phyloP scores from a whole-genome alignment of 92 coral and sea anemone species.

The Pocillopora grandis region DNA sequence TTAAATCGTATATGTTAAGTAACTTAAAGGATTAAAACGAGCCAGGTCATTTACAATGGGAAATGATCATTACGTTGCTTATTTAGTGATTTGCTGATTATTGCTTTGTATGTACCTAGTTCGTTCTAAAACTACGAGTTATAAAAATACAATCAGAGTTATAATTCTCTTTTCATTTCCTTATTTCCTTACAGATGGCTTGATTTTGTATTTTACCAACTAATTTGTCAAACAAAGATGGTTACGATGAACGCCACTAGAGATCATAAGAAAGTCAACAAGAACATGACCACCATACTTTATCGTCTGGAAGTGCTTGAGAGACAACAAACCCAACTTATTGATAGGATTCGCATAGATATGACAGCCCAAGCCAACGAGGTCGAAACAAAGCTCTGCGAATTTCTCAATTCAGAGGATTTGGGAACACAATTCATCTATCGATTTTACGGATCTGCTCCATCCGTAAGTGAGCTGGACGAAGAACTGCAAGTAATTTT shows the following conservation, averaged over 20 bases:
- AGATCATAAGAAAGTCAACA: not conserved
- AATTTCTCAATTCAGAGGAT: not conserved
- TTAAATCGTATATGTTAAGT: no score
- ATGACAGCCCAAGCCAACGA: not conserved
- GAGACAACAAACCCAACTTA: not conserved
- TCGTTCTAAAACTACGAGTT: no score
- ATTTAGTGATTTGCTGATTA: no score
- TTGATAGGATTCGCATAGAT: not conserved
- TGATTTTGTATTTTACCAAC: no score
- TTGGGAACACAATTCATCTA: not conserved
- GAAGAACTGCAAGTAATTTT: slow-evolving; percentile 3
- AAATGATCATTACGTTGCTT: no score
- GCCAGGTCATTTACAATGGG: no score
- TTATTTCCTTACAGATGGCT: no score
- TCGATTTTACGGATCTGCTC: slow-evolving; percentile 10
- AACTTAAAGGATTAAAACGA: no score
- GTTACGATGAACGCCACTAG: slow-evolving; percentile 17
- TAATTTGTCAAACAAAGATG: not conserved
- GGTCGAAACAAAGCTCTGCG: not conserved
- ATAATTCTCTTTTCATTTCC: not conserved
- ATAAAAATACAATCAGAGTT: no score
- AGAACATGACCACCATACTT: no score
- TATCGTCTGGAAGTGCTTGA: slow-evolving; percentile 1
- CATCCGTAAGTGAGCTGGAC: slow-evolving; percentile 1
- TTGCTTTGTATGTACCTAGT: no score